phyloP scores from a whole-genome alignment of 2,113 vertebrate species.

The Hipposideros armiger region DNA sequence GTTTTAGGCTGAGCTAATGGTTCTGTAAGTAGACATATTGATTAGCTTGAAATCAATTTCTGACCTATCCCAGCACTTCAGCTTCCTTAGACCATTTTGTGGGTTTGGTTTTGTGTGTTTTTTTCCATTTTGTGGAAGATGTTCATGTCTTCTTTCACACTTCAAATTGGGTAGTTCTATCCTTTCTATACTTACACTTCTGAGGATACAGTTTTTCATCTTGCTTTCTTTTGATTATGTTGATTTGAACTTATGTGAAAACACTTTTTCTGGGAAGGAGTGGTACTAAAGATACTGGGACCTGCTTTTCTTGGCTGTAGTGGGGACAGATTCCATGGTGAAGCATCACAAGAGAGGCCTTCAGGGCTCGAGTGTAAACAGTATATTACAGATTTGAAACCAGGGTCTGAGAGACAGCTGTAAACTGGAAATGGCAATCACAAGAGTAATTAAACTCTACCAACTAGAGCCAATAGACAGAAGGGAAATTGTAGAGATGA shows the following conservation, averaged over 20 bases:
- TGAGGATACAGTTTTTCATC: neutral
- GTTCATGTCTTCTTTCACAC: slow-evolving; percentile 70
- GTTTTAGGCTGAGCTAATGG: slow-evolving; percentile 83
- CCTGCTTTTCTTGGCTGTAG: neutral
- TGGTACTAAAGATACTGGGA: neutral
- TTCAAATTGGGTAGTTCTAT: slow-evolving; percentile 61
- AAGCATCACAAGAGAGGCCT: no score
- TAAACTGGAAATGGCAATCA: neutral
- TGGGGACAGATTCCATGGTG: neutral
- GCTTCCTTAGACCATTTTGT: slow-evolving; percentile 67
- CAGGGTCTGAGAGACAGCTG: neutral
- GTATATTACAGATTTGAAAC: neutral
- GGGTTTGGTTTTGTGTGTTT: neutral
- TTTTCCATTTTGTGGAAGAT: slow-evolving; percentile 26
- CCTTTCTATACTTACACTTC: neutral
- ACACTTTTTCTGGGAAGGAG: neutral
- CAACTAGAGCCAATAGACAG: neutral
- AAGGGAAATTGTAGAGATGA: neutral
- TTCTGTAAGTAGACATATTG: slow-evolving; percentile 77
- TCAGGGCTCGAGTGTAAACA: fast-evolving
- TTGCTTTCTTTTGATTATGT: neutral
- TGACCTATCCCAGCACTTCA: slow-evolving; percentile 56
- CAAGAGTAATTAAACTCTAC: neutral
- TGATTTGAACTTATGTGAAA: neutral
- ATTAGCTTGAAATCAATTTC: slow-evolving; percentile 71